Evolutionary conservation across 1,140 invertebrate species (phyloP).

Genomic region (Hyposmocoma kahamanoa): DNA sequence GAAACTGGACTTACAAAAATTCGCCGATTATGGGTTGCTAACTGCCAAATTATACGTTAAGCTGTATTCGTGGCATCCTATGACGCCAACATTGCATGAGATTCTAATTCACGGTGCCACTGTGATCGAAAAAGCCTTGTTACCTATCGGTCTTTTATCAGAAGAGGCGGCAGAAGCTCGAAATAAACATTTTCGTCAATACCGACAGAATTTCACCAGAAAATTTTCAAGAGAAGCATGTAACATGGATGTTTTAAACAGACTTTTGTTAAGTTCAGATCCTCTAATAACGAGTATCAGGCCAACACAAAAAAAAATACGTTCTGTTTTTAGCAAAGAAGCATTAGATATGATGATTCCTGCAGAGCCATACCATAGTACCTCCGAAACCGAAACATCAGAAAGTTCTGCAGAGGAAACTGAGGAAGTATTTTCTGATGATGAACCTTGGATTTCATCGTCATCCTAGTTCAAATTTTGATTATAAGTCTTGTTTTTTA

Average conservation of each 20-base stretch:
- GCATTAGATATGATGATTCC: too few relatives aligned
- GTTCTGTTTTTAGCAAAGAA: too few relatives aligned
- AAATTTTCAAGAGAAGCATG: conserved; percentile 1
- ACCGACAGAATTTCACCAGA: not conserved
- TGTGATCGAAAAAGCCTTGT: conserved; percentile 17
- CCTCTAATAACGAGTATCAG: too few relatives aligned
- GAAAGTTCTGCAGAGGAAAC: too few relatives aligned
- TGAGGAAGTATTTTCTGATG: too few relatives aligned
- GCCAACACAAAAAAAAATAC: too few relatives aligned
- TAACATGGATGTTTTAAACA: not conserved
- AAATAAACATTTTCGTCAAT: conserved; percentile 22
- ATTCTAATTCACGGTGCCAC: conserved; percentile 20
- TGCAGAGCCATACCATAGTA: too few relatives aligned
- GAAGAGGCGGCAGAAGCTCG: conserved; percentile 17
- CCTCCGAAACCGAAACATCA: too few relatives aligned
- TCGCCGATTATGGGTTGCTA: conserved; percentile 17
- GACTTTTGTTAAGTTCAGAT: not conserved
- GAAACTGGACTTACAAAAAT: conserved; percentile 20
- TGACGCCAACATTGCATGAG: conserved; percentile 49
- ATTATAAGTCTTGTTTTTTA: too few relatives aligned
- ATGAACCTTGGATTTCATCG: too few relatives aligned
- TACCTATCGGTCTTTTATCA: conserved; percentile 21
- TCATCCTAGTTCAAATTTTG: too few relatives aligned
- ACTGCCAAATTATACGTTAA: conserved; percentile 26
- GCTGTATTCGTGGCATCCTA: conserved; percentile 36